Evolutionary conservation across 2,113 vertebrate species (phyloP).

Genomic region (Arenaria interpres): DNA sequence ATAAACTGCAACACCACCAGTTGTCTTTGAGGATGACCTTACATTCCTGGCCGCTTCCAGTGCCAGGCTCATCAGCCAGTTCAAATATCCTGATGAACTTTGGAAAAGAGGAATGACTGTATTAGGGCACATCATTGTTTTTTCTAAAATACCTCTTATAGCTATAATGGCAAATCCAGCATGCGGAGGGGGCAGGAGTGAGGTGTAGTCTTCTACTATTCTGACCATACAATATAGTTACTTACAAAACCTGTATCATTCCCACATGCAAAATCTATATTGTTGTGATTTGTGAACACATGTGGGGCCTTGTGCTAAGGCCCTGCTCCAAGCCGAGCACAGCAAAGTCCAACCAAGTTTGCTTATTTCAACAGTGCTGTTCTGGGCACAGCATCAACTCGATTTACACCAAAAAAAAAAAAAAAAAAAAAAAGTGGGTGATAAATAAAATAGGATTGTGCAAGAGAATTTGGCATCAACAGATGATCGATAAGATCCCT

Average conservation of each 20-base stretch:
- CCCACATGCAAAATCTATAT: fast-evolving
- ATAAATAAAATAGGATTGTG: background rate
- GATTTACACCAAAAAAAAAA: background rate
- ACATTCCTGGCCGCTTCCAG: background rate
- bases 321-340: background rate
- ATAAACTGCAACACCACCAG: background rate
- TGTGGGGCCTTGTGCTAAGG: fast-evolving
- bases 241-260: fast-evolving
- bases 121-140: background rate
- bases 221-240: background rate
- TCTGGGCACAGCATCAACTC: background rate
- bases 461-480: background rate
- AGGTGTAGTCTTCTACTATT: background rate
- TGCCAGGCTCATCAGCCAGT: background rate
- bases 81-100: background rate
- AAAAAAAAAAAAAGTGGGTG: no score
- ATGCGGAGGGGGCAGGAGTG: fast-evolving
- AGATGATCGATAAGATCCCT: fast-evolving
- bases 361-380: background rate
- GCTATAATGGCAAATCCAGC: fast-evolving
- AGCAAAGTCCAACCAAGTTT: background rate
- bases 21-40: background rate
- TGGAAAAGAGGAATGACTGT: background rate
- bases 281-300: fast-evolving
- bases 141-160: background rate